A percentile compares a stretch with the other conserved stretches of the same genome.
phyloP scores from a whole-genome alignment of 2,113 vertebrate genomes.

The Amia ocellicauda region DNA sequence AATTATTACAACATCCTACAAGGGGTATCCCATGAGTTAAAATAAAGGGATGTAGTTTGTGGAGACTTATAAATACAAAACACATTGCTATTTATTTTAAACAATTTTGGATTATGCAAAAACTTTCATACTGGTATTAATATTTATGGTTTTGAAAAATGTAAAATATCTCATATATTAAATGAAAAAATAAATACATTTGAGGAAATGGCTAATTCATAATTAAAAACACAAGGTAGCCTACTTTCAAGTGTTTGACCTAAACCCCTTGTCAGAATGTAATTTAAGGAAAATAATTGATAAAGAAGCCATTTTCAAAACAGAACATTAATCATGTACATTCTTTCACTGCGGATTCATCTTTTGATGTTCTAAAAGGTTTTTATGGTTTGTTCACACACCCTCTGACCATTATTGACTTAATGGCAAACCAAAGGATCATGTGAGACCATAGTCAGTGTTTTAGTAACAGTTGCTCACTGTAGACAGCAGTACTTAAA shows the following conservation, averaged over 20 bases:
- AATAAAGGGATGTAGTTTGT: no score
- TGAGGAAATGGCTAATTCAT: conserved; percentile 18
- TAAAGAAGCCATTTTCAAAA: conserved; percentile 27
- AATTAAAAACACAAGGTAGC: conserved; percentile 16
- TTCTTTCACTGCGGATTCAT: neutral
- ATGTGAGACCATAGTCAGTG: neutral
- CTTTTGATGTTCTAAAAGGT: neutral
- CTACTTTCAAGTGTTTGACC: conserved; percentile 19
- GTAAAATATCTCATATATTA: no score
- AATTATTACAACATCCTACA: no score
- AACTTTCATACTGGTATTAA: no score
- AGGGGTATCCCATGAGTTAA: no score
- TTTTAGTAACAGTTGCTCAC: neutral
- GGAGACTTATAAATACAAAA: no score
- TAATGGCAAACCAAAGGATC: neutral
- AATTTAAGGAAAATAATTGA: conserved; percentile 14
- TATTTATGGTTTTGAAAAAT: no score
- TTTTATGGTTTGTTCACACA: conserved; percentile 7
- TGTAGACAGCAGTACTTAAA: neutral
- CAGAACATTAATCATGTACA: neutral
- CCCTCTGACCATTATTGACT: neutral
- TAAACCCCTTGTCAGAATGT: conserved; percentile 6
- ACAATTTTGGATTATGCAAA: no score
- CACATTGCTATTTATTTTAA: no score
- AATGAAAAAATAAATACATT: conserved; percentile 15